Conservation (phyloP, 2,888 invertebrate species). For the Schizotus pectinicornis region DNA sequence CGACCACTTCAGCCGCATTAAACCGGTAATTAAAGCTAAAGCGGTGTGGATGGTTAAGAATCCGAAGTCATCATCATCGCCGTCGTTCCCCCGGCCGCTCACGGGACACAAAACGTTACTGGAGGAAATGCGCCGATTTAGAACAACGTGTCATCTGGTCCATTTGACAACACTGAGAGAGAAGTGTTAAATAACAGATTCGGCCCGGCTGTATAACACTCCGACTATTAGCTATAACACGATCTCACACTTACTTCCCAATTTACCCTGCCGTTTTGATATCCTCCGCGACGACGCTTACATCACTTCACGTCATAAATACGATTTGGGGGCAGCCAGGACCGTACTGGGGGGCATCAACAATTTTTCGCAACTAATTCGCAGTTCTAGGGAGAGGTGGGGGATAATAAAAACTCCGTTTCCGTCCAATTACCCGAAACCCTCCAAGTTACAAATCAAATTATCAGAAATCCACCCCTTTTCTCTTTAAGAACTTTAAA, state of each 20-base stretch:
- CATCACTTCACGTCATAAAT: constrained; percentile 20
- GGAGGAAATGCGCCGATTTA: constrained; percentile 18
- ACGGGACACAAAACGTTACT: no score
- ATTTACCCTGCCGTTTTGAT: constrained; percentile 29
- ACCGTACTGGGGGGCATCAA: background rate
- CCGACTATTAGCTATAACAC: constrained; percentile 41
- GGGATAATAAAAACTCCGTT: constrained; percentile 39
- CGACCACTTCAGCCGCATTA: no score
- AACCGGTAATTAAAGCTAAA: no score
- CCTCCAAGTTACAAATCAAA: constrained; percentile 50
- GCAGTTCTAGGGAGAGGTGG: background rate
- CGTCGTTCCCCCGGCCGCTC: no score
- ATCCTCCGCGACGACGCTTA: constrained; percentile 12
- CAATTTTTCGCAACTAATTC: background rate
- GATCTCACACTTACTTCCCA: constrained; percentile 43
- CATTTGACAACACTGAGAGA: constrained; percentile 11
- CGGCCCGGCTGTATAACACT: constrained; percentile 32
- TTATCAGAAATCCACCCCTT: constrained; percentile 49
- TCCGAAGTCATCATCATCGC: no score
- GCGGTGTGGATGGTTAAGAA: no score
- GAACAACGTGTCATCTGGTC: constrained; percentile 12
- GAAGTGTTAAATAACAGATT: constrained; percentile 20
- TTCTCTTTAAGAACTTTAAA: constrained; percentile 40
- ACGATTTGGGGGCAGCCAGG: background rate
- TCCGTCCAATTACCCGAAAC: constrained; percentile 44